Conservation (phyloP, 64 coral and sea anemone species). For the Hydrozoanthus tunicans region DNA sequence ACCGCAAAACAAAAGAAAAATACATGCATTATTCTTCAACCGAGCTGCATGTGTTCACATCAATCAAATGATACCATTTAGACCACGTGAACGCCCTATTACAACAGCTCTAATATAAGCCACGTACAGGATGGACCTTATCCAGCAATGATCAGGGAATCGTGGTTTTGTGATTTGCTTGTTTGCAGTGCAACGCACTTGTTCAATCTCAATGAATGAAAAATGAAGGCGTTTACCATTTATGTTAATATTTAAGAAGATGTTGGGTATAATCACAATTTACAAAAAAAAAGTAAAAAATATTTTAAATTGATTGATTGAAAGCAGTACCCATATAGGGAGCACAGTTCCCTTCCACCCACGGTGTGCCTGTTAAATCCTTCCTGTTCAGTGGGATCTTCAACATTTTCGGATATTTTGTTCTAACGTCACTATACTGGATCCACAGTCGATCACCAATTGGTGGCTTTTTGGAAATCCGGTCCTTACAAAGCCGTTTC, state of each 20-base stretch:
- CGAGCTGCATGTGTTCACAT: no score
- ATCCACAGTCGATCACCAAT: slow-evolving; percentile 83
- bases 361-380: slow-evolving; percentile 58
- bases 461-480: background rate
- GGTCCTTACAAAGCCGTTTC: slow-evolving; percentile 52
- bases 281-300: background rate
- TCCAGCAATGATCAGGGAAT: no score
- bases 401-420: slow-evolving; percentile 38
- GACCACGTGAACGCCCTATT: no score
- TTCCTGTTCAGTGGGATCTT: slow-evolving; percentile 62
- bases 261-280: background rate
- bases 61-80: no score
- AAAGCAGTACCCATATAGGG: slow-evolving; percentile 60
- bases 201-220: background rate
- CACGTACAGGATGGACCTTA: no score
- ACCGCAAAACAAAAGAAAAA: no score
- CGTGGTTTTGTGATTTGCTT: no score
- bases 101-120: no score
- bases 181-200: no score
- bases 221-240: background rate
- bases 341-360: slow-evolving; percentile 83
- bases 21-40: no score
- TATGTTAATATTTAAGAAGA: background rate
- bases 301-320: background rate
- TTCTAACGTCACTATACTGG: slow-evolving; percentile 57